Percentiles rank a stretch among this genome's conserved stretches.
Conservation (phyloP, 2,797 vertebrate genomes). For the Podarcis lilfordi region DNA sequence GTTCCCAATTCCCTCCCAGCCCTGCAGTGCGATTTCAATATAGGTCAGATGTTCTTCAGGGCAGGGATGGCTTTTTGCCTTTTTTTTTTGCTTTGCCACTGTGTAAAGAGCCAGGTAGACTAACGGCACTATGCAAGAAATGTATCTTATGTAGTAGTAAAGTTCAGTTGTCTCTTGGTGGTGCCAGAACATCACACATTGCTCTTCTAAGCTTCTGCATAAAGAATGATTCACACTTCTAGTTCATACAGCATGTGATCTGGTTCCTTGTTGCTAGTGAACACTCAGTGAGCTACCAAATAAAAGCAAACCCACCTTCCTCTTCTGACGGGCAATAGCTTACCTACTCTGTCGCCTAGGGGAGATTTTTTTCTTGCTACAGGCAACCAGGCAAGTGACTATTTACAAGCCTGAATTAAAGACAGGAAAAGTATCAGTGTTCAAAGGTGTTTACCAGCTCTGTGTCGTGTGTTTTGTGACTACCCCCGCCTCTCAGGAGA, state of each 20-base stretch:
- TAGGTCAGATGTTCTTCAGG: not conserved
- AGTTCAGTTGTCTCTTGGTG: conserved; percentile 8
- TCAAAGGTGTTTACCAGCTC: not conserved
- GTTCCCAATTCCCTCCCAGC: not conserved
- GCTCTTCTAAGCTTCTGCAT: conserved; percentile 3
- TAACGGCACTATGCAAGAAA: not conserved
- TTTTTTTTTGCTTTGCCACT: not conserved
- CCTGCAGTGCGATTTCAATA: not conserved
- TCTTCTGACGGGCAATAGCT: not conserved
- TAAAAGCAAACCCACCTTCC: not conserved
- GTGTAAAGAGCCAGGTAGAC: not conserved
- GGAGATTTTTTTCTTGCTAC: not conserved
- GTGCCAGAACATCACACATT: conserved; percentile 4
- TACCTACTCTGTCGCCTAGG: not conserved
- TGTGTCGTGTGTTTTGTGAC: no score
- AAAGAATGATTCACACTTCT: not conserved
- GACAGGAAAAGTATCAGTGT: not conserved
- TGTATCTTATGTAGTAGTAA: not conserved
- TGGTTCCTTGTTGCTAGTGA: not conserved
- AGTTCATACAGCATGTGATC: not conserved
- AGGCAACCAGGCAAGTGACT: not conserved
- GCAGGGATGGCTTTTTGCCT: not conserved
- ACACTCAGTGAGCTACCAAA: not conserved
- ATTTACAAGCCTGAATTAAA: not conserved
- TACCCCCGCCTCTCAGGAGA: no score